Percentiles rank a stretch among this genome's conserved stretches.
Evolutionary conservation across 2,113 vertebrate species (phyloP).

Genomic region (Bos indicus): DNA sequence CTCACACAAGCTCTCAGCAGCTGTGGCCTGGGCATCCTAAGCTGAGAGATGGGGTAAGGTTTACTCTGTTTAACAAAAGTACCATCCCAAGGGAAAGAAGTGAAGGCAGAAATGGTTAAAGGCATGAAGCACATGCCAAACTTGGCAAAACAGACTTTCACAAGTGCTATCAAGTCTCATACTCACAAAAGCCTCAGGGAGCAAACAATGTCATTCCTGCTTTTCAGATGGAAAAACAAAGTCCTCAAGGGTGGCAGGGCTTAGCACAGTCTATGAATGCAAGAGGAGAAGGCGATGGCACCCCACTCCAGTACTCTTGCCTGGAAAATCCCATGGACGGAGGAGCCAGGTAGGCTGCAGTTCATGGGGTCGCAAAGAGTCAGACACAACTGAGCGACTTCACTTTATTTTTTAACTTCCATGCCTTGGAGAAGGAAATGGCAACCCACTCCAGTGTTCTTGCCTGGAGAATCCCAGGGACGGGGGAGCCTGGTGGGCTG

Average conservation of each 20-base stretch:
- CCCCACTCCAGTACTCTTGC: no score
- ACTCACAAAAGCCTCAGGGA: background rate
- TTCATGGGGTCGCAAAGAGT: fast-evolving
- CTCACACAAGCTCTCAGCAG: background rate
- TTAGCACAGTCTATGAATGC: background rate
- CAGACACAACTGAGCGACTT: no score
- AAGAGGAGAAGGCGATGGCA: no score
- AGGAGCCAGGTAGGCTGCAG: no score
- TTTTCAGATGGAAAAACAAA: background rate
- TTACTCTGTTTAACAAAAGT: slow-evolving; percentile 11
- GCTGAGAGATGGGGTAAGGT: background rate
- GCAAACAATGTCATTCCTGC: background rate
- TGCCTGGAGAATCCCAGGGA: no score
- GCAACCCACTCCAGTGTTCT: no score
- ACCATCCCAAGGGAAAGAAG: background rate
- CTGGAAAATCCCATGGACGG: no score
- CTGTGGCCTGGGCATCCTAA: background rate
- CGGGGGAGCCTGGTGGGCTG: no score
- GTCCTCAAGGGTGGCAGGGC: no score
- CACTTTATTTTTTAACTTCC: no score
- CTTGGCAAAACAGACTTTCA: background rate
- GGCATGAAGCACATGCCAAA: background rate
- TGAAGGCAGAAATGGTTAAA: background rate
- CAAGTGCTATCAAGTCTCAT: background rate
- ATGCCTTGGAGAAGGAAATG: no score